Percentiles rank a stretch among this genome's conserved stretches.
Evolutionary conservation across 2,113 vertebrate species (phyloP).

Genomic region (Cisticola juncidis): DNA sequence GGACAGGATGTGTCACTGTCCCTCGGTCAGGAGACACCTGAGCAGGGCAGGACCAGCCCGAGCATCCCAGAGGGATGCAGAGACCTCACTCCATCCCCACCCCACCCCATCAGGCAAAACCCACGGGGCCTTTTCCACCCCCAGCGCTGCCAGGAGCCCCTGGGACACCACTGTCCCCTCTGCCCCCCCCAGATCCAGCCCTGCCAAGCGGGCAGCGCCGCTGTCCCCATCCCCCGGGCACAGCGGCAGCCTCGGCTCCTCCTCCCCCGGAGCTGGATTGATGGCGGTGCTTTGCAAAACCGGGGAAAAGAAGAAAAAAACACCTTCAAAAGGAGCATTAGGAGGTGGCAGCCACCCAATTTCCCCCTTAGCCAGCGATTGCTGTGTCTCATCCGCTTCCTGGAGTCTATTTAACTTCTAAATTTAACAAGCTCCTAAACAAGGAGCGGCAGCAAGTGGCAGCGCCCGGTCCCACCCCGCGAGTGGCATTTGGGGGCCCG

Average conservation of each 20-base stretch:
- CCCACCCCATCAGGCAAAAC: neutral
- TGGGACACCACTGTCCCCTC: neutral
- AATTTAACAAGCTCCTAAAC: conserved; percentile 43
- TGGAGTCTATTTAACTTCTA: conserved; percentile 25
- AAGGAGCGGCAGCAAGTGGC: conserved; percentile 33
- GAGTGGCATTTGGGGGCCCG: conserved; percentile 25
- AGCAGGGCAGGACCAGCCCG: fast-evolving
- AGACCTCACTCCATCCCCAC: neutral
- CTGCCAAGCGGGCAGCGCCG: too few relatives aligned
- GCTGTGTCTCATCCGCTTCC: neutral
- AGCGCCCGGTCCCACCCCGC: neutral
- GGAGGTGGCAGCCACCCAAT: neutral
- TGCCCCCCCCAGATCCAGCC: neutral
- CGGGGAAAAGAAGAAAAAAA: neutral
- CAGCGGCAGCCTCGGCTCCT: neutral
- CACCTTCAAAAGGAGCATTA: neutral
- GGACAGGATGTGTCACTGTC: neutral
- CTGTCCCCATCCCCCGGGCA: neutral
- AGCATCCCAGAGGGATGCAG: neutral
- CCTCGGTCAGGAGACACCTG: fast-evolving
- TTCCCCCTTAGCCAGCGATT: neutral
- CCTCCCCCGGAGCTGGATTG: fast-evolving
- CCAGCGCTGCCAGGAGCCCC: neutral
- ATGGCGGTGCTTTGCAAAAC: neutral
- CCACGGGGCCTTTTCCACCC: neutral